Conservation (phyloP, 2,888 invertebrate genomes). For the Baccha elongata region DNA sequence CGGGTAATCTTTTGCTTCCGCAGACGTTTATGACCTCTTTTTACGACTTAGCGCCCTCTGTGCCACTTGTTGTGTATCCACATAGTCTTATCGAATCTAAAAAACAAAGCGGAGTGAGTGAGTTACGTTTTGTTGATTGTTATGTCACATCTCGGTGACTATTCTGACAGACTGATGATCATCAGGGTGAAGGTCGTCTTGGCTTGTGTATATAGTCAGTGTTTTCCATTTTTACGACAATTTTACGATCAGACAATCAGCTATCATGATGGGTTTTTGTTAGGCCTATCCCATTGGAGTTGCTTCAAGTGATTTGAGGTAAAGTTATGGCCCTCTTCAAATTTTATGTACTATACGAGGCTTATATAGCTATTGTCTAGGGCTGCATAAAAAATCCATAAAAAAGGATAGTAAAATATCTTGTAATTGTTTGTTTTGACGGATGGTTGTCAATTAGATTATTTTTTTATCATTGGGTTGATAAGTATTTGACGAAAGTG, state of each 20-base stretch:
- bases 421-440: slow-evolving; percentile 69
- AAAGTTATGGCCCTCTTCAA: slow-evolving; percentile 53
- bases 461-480: slow-evolving; percentile 10
- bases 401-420: slow-evolving; percentile 61
- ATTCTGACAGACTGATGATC: slow-evolving; percentile 44
- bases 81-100: slow-evolving; percentile 34
- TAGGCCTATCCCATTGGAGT: slow-evolving; percentile 20
- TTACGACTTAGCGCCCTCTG: slow-evolving; percentile 82
- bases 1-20: slow-evolving; percentile 65
- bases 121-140: slow-evolving; percentile 35
- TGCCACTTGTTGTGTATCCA: slow-evolving; percentile 62
- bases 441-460: slow-evolving; percentile 47
- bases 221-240: slow-evolving; percentile 78
- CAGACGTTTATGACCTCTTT: slow-evolving; percentile 79
- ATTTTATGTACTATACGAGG: slow-evolving; percentile 53
- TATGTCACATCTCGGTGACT: slow-evolving; percentile 43
- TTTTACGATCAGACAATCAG: slow-evolving; percentile 81
- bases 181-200: slow-evolving; percentile 69
- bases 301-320: slow-evolving; percentile 49
- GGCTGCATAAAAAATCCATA: slow-evolving; percentile 51
- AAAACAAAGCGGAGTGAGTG: slow-evolving; percentile 16
- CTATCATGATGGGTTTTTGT: slow-evolving; percentile 78
- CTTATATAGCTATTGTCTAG: slow-evolving; percentile 54
- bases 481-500: slow-evolving; percentile 30
- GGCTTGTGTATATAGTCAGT: background rate